Evolutionary conservation across 1,140 invertebrate genomes (phyloP), one percentile per base, ranked within the genome.

Genomic region (Drosophila equinoxialis): DNA sequence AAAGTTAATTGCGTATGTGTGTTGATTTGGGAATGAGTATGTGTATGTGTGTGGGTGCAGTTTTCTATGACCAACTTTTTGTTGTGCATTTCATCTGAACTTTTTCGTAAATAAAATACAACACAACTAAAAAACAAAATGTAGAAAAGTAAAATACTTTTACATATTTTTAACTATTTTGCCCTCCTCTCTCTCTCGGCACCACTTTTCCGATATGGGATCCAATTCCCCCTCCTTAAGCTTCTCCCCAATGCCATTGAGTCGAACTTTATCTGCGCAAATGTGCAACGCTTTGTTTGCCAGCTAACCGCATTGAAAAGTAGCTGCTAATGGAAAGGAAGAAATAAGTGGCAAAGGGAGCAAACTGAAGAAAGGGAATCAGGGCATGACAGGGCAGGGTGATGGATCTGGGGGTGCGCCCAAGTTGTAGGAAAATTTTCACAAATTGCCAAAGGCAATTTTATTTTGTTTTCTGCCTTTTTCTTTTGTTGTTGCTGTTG

Each of bases 221-320:
- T 48, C 14, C 45, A 2, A 48, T 3, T 8, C 7, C 45, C 14
- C 45, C 45, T 4, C 8, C 8, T 13, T 39, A 13, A 11, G 11
- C 3, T 37, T 37, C 14, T 20, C 45, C 14, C 45, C 14, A 48
- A 7, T 51, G 20, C 45, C 45, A 80, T 89, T 78, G 77, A 80
- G 74, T 72, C 62, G 80, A 87, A 87, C 83, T 87, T 87, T 87
- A 87, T 87, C 85, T 89, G 84, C 77, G 64, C 73, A 84, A 87
- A 87, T 89, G 84, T 89, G 85, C 85, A 89, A 87, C 77, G 84
- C 85, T 89, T 89, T 89, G 84, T 89, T 90, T 89, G 77, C 84
- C 67, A 81, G 80, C 85, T 89, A 89, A 89, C 84, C 84, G 58
- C 84, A 89, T 89, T 89, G 84, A 89, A 89, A 89, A 89, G 74